These are phyloP conservation scores for Manis pentadactyla DNA, from an alignment of 2,797 vertebrate species.

Conservation along the genomic window DNA sequence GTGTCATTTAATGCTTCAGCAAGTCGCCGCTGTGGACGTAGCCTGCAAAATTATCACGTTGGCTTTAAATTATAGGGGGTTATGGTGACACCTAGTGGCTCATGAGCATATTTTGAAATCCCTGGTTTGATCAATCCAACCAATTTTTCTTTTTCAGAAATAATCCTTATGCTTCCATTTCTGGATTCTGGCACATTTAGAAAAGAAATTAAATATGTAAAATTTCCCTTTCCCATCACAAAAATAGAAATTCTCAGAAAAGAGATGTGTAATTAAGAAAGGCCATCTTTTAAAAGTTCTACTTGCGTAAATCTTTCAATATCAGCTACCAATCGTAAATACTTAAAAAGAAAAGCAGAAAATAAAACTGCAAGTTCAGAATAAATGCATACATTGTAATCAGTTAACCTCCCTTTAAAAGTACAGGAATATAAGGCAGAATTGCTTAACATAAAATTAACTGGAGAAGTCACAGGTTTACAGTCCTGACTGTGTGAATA, in stretches of 20 bases:
- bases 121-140: background rate
- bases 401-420: background rate
- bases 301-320: slow-evolving; percentile 11
- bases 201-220: background rate
- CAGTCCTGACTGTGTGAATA: background rate
- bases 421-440: background rate
- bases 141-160: background rate
- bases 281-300: background rate
- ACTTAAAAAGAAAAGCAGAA: background rate
- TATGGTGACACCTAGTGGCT: slow-evolving; percentile 84
- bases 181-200: background rate
- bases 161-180: background rate
- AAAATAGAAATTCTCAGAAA: background rate
- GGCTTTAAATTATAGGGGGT: slow-evolving; percentile 16
- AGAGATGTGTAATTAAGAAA: background rate
- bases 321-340: background rate
- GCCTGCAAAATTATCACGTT: background rate
- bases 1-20: background rate
- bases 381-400: background rate
- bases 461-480: background rate
- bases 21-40: background rate
- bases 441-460: background rate
- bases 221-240: background rate
- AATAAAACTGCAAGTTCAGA: background rate
- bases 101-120: background rate